Base-by-base conservation (phyloP, 2,888 invertebrate genomes). In the Koerneria pararmatus region DNA sequence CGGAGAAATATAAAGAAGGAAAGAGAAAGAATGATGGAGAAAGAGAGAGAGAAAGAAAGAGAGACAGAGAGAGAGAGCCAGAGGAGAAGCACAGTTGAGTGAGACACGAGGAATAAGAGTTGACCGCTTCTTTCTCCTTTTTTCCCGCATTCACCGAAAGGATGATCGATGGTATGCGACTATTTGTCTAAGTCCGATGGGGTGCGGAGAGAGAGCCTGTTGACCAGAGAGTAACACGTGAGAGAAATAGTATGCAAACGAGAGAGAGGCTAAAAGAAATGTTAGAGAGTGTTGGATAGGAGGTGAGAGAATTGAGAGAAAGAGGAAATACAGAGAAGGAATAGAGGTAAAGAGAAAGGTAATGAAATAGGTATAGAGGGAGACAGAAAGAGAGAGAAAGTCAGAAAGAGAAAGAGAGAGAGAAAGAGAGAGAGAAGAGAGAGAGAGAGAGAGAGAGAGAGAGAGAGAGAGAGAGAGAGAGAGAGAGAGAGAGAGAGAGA, bases 31-130 rank as follows among this genome's bases (percentile, higher is more conserved):
- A 29, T 56, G 32, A 29, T 56, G n/a, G n/a, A 56, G 31, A 60
- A 60, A 56, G 62, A 54, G 37, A 69, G 66, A 49, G 58, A 53
- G 46, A 57, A 53, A 51, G 15, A 56, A 22, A 22, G 46, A 58
- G 60, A 19, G 29, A 31, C 46, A 3, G 65, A 37, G 57, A 62
- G 54, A 41, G 60, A 58, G 31, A 51, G 61, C 29, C 27, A 62
- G 49, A 54, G 65, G 65, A 69, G 63, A 60, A 69, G 61, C 57
- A 58, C 63, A 59, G 64, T 67, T 67, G 49, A n/a, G n/a, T n/a
- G n/a, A n/a, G n/a, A n/a, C n/a, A n/a, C n/a, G n/a, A n/a, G n/a
- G n/a, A n/a, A n/a, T n/a, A n/a, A n/a, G n/a, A n/a, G n/a, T n/a
- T n/a, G n/a, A n/a, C n/a, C n/a, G n/a, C n/a, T n/a, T n/a, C n/a